A percentile compares a stretch with the other conserved stretches of the same genome.
These are phyloP conservation scores for Odontophorus gujanensis DNA, from an alignment of 2,113 vertebrate genomes.

Conservation along the genomic window DNA sequence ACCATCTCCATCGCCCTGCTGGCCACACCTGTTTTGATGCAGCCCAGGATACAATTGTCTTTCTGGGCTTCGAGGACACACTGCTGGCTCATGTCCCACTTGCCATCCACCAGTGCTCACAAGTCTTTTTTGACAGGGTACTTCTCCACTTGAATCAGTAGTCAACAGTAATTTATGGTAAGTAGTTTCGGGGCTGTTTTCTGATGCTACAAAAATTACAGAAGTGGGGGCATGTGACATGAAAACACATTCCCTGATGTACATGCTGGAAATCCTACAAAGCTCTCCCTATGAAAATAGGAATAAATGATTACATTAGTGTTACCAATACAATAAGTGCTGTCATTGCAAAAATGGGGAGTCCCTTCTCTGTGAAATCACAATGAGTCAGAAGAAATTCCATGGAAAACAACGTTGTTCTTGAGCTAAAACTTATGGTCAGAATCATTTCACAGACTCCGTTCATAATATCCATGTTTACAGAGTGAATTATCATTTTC, in stretches of 20 bases:
- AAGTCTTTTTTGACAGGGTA: too few species aligned
- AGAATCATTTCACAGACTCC: background rate
- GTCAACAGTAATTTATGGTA: background rate
- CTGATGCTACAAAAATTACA: background rate
- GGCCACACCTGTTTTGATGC: too few species aligned
- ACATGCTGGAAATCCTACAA: background rate
- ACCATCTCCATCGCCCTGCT: too few species aligned
- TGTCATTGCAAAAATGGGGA: background rate
- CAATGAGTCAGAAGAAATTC: conserved; percentile 12
- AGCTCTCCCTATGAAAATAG: background rate
- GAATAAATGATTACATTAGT: background rate
- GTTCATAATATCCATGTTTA: background rate
- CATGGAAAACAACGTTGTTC: background rate
- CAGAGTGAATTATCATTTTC: background rate
- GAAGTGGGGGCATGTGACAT: background rate
- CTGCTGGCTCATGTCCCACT: too few species aligned
- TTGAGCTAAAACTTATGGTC: background rate
- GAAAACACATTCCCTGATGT: background rate
- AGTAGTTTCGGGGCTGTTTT: background rate
- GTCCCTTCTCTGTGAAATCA: conserved; percentile 22
- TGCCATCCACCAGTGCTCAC: too few species aligned
- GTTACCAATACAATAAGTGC: background rate
- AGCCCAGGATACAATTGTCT: too few species aligned
- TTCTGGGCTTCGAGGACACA: too few species aligned
- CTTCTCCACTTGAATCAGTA: background rate